Percentiles rank a stretch among this genome's conserved stretches.
These are phyloP conservation scores for Catalaphyllia jardinei DNA, from an alignment of 64 coral and sea anemone genomes.

Conservation along the genomic window DNA sequence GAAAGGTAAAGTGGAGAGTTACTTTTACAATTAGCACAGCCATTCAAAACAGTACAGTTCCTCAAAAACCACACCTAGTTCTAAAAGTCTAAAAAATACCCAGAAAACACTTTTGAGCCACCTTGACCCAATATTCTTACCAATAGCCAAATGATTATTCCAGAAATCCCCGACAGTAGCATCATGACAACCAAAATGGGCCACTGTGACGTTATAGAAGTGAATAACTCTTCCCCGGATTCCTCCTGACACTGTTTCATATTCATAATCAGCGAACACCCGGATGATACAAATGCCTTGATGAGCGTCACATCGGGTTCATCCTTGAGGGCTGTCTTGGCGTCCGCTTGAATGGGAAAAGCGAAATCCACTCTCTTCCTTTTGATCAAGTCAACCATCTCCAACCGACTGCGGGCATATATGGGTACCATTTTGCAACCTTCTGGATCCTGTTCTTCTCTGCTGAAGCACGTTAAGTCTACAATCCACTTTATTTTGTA, in stretches of 20 bases:
- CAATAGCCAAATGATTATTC: constrained; percentile 64
- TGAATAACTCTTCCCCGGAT: neutral
- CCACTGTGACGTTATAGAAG: constrained; percentile 40
- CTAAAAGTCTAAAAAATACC: too few relatives aligned
- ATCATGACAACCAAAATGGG: constrained; percentile 30
- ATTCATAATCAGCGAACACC: constrained; percentile 2
- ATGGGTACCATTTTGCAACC: neutral
- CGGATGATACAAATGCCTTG: neutral
- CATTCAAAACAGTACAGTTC: too few relatives aligned
- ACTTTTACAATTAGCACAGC: too few relatives aligned
- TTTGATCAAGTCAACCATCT: neutral
- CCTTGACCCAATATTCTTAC: constrained; percentile 12
- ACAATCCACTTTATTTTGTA: neutral
- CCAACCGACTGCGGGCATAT: neutral
- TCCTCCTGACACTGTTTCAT: constrained; percentile 9
- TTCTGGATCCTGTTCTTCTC: neutral
- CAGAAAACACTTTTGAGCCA: too few relatives aligned
- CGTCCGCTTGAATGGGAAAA: neutral
- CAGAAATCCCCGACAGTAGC: constrained; percentile 45
- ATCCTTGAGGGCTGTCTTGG: neutral
- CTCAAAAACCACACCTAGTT: too few relatives aligned
- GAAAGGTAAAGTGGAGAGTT: too few relatives aligned
- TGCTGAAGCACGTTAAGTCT: neutral
- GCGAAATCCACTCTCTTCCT: constrained; percentile 23
- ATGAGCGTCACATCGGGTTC: neutral